Evolutionary conservation across 2,888 invertebrate species (phyloP), one percentile per base, ranked within the genome.

Genomic region (Cerceris rybyensis): DNA sequence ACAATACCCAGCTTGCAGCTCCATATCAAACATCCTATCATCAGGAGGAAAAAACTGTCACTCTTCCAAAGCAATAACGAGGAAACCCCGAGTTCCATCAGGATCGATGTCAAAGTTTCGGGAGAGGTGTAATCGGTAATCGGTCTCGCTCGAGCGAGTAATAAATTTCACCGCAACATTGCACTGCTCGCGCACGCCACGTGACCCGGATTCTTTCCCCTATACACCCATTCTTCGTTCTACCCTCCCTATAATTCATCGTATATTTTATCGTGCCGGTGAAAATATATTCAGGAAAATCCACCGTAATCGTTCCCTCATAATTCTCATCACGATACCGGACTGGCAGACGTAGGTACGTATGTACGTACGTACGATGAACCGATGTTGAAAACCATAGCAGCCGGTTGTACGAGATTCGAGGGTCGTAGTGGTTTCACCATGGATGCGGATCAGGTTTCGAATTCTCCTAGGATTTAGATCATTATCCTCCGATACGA

Each of bases 221-320:
- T 55, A 58, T 65, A 61, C 76, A 60, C 63, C 75, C 76, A 57
- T 71, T 74, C 73, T 72, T 68, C 70, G 80, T 69, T 77, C 52
- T 61, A 66, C 46, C 60, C 28, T 63, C 71, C 75, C 80, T 81
- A 82, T 87, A 86, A 87, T 85, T 88, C 88, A 86, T 87, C 85
- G 78, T 82, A 84, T 85, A 85, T 85, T 86, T 86, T 87, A 87
- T 87, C 86, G 78, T 66, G 60, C 79, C 75, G 82, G 52, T 74
- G 83, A 86, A 87, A 85, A 86, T 86, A 83, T 85, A 86, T 82
- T 84, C 79, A 78, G 78, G 82, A 82, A 87, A 86, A 86, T 84
- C 83, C 83, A 69, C 66, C 82, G 84, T 88, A 85, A 87, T 89
- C 85, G 87, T 70, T 71, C 76, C 75, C 75, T 66, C 80, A 78